Evolutionary conservation across 2,888 invertebrate species (phyloP), one percentile per base, ranked within the genome.

Genomic region (Crepidodera aurea): DNA sequence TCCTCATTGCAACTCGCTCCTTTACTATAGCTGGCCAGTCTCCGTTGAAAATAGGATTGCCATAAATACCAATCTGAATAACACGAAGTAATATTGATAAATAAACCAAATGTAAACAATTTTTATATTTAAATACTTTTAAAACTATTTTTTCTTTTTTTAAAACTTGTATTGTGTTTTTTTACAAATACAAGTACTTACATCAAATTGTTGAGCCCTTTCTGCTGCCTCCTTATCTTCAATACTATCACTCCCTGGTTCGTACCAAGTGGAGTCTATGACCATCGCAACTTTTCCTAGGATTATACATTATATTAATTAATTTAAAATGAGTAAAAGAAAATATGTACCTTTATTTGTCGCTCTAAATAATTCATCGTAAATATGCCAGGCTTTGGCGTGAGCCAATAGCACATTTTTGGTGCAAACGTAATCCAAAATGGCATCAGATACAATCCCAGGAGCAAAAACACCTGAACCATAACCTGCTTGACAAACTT

Each of bases 11-110:
- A n/a, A 91, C 83, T 1, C 84, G 79, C 13, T 83, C 79, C 51
- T 87, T 85, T 87, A 91, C 88, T 0, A 87, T 73, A 53, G 82
- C 77, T 0, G 90, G 90, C 77, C 90, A 91, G 77, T 90, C 87
- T 0, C 90, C 90, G 0, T 78, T 71, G 75, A 87, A 87, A 32
- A 91, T 87, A 1, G 91, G 89, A 76, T 90, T 68, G 3, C 67
- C 74, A 39, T 62, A 73, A 46, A 70, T 64, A 29, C 73, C 74
- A 16, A 70, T 69, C 74, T 74, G 27, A 40, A 66, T 56, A 25
- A 22, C n/a, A n/a, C n/a, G n/a, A n/a, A n/a, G n/a, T n/a, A n/a
- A n/a, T n/a, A n/a, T n/a, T n/a, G n/a, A n/a, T n/a, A n/a, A n/a
- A n/a, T n/a, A n/a, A n/a, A n/a, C n/a, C n/a, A n/a, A n/a, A n/a